Evolutionary conservation across 2,888 invertebrate species (phyloP).

Genomic region (Andrena flavipes): DNA sequence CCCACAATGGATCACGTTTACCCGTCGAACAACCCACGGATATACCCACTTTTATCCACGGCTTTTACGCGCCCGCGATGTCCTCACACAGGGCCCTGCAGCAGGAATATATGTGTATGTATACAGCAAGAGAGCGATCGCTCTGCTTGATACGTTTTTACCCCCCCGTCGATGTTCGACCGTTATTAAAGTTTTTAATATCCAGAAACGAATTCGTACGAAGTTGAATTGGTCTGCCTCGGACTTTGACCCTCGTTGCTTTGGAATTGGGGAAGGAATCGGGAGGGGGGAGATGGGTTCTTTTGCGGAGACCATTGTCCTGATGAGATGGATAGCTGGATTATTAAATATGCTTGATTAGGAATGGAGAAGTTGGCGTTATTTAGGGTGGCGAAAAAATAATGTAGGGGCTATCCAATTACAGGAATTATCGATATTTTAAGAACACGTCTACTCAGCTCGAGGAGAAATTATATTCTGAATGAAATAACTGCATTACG

Average conservation of each 20-base stretch:
- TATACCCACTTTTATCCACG: slow-evolving; percentile 72
- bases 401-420: too few species aligned
- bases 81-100: background rate
- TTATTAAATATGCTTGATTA: background rate
- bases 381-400: too few species aligned
- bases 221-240: slow-evolving; percentile 13
- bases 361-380: too few species aligned
- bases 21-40: slow-evolving; percentile 69
- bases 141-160: slow-evolving; percentile 20
- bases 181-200: slow-evolving; percentile 70
- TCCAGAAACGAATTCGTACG: slow-evolving; percentile 58
- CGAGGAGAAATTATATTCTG: too few species aligned
- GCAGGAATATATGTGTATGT: background rate
- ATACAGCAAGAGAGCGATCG: background rate
- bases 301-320: background rate
- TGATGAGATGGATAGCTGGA: background rate
- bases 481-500: too few species aligned
- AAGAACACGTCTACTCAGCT: too few species aligned
- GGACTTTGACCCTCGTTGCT: background rate
- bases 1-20: slow-evolving; percentile 70
- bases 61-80: slow-evolving; percentile 59
- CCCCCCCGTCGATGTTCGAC: slow-evolving; percentile 39
- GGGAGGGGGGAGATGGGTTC: too few species aligned
- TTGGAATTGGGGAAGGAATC: background rate
- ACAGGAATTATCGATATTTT: too few species aligned